Evolutionary conservation across 2,888 invertebrate genomes (phyloP).

Genomic region (Odontomyia ornata): DNA sequence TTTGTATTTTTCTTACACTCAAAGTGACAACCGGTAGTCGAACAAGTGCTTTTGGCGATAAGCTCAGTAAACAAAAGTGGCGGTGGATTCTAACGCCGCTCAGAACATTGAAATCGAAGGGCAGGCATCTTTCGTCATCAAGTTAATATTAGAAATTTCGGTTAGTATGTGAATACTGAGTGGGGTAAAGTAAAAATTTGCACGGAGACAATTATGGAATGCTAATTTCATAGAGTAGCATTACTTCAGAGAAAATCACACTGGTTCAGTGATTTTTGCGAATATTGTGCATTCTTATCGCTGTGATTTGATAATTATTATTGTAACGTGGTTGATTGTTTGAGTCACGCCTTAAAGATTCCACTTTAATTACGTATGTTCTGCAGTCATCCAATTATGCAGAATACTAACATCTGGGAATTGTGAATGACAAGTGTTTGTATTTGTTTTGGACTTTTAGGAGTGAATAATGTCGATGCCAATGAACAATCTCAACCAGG

Average conservation of each 20-base stretch:
- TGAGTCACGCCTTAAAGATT: slow-evolving; percentile 14
- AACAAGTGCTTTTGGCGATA: neutral
- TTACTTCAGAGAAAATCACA: neutral
- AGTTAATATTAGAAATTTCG: slow-evolving; percentile 42
- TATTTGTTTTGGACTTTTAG: slow-evolving; percentile 12
- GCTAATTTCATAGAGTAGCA: neutral
- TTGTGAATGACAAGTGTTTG: neutral
- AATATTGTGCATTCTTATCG: neutral
- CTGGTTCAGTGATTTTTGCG: neutral
- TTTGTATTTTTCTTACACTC: neutral
- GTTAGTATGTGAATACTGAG: neutral
- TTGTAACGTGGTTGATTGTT: neutral
- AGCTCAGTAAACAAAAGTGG: neutral
- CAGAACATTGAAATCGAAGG: neutral
- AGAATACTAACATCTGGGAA: neutral
- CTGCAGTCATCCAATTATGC: neutral
- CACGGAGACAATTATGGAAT: neutral
- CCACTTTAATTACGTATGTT: slow-evolving; percentile 10
- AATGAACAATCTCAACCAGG: slow-evolving; percentile 59
- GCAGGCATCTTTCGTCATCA: slow-evolving; percentile 29
- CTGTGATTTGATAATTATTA: neutral
- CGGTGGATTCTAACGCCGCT: neutral
- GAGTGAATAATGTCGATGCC: slow-evolving; percentile 52
- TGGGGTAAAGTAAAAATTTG: neutral
- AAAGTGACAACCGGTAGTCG: neutral